Conservation (phyloP, 1,140 invertebrate species). For the Drosophila cardini region DNA sequence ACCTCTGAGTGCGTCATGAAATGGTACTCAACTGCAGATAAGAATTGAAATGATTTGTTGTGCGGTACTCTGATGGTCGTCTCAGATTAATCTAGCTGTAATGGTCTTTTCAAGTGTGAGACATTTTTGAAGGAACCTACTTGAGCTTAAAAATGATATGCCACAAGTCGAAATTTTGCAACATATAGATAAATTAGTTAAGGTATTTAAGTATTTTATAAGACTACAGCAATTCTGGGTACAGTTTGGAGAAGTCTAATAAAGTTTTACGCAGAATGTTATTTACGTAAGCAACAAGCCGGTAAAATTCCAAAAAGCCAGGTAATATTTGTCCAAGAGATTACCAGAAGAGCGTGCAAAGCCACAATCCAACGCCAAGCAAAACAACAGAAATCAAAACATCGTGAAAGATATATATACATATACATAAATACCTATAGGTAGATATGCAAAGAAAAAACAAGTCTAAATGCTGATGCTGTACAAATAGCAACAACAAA, state of each 20-base stretch:
- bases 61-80: neutral
- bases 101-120: conserved; percentile 25
- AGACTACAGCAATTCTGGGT: neutral
- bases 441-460: conserved; percentile 19
- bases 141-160: neutral
- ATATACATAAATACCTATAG: conserved; percentile 3
- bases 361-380: conserved; percentile 49
- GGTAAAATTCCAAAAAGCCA: conserved; percentile 37
- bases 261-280: neutral
- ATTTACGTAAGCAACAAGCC: neutral
- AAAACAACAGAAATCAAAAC: conserved; percentile 67
- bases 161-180: too few relatives aligned
- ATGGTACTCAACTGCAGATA: neutral
- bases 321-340: conserved; percentile 50
- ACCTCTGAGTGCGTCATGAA: conserved; percentile 32
- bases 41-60: conserved; percentile 31
- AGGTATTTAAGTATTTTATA: neutral
- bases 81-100: neutral
- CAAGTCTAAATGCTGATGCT: conserved; percentile 74
- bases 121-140: conserved; percentile 5
- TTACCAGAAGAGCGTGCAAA: conserved; percentile 59
- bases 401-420: conserved; percentile 47
- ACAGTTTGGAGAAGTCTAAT: neutral
- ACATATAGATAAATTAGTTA: too few relatives aligned
- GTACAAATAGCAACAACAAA: conserved; percentile 77